Conservation (phyloP, 2,797 vertebrate species). For the Poeciliopsis presidionis region DNA sequence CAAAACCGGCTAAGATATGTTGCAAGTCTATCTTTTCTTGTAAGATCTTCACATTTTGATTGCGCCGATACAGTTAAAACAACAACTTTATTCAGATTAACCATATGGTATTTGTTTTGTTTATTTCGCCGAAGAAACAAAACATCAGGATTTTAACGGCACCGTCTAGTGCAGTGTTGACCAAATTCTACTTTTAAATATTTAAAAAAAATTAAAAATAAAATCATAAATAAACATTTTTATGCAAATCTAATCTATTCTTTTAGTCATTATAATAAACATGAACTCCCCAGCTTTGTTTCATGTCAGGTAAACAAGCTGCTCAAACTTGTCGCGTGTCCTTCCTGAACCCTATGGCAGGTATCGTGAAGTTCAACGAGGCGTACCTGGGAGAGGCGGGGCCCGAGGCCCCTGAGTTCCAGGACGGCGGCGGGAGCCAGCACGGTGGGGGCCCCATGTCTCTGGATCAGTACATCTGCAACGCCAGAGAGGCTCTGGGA, state of each 20-base stretch:
- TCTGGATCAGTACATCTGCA: constrained; percentile 88
- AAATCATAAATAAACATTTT: too few relatives aligned
- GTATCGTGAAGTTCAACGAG: constrained; percentile 94
- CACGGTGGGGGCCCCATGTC: constrained; percentile 61
- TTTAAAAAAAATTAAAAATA: too few relatives aligned
- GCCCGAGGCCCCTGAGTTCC: constrained; percentile 60
- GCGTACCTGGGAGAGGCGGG: constrained; percentile 86
- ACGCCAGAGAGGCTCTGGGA: constrained; percentile 87
- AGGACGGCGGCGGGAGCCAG: constrained; percentile 68
- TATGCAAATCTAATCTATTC: too few relatives aligned
- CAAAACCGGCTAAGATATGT: background rate
- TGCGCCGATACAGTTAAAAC: background rate
- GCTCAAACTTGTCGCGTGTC: background rate
- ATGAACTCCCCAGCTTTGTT: background rate
- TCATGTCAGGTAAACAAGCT: background rate
- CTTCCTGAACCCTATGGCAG: constrained; percentile 65
- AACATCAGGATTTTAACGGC: constrained; percentile 1
- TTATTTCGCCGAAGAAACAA: background rate
- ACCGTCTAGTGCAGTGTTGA: background rate
- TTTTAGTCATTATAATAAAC: too few relatives aligned
- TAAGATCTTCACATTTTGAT: background rate
- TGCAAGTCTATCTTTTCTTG: background rate
- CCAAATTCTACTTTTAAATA: too few relatives aligned
- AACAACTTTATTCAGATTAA: background rate
- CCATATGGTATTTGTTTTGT: constrained; percentile 23